A percentile compares a stretch with the other conserved stretches of the same genome.
Conservation (phyloP, 2,888 invertebrate genomes). For the Limnephilus marmoratus region DNA sequence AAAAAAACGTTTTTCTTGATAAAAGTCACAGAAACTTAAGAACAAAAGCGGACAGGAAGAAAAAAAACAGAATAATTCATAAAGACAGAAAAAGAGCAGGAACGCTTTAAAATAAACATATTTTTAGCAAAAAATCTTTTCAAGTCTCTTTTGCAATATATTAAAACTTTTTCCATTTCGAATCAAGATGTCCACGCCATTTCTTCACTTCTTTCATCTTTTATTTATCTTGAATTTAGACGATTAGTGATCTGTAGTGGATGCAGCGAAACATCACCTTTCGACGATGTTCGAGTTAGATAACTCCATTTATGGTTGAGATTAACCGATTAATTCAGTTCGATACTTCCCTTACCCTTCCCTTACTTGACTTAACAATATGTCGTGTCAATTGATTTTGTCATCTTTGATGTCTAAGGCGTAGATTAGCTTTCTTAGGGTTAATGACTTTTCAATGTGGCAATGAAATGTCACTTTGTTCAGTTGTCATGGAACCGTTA, state of each 20-base stretch:
- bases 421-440: no score
- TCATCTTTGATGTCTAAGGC: no score
- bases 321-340: no score
- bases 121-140: neutral
- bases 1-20: neutral
- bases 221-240: neutral
- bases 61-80: neutral
- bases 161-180: slow-evolving; percentile 26
- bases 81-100: neutral
- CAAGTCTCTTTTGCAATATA: neutral
- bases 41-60: neutral
- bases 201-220: neutral
- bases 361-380: no score
- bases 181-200: neutral
- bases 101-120: neutral
- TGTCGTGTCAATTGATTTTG: no score
- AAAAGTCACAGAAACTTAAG: neutral
- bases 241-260: neutral
- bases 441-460: no score
- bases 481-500: no score
- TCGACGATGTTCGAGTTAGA: no score
- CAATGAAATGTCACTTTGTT: no score
- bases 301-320: no score
- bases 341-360: no score
- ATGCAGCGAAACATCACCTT: neutral